Conservation (phyloP, 2,113 vertebrate species). For the Anarhynchus alexandrinus region DNA sequence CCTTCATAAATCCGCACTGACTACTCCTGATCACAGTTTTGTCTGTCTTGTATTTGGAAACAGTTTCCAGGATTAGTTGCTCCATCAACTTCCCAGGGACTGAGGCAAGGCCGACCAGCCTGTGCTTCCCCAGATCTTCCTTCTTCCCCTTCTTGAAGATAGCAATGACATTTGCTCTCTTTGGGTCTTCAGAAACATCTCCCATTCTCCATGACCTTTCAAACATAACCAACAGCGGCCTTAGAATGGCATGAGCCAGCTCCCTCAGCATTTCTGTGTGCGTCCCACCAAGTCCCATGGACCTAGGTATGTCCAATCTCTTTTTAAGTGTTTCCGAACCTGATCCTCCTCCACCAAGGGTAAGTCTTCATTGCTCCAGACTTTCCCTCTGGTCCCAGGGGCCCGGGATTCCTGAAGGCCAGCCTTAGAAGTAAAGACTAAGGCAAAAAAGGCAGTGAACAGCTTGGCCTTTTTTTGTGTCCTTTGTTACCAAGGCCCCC, state of each 20-base stretch:
- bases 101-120: not conserved
- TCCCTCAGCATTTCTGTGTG: not conserved
- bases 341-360: not conserved
- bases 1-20: not conserved
- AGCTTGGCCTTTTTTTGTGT: not conserved
- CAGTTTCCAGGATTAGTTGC: not conserved
- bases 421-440: not conserved
- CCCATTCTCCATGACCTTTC: not conserved
- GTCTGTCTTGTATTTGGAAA: not conserved
- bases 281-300: not conserved
- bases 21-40: not conserved
- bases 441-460: not conserved
- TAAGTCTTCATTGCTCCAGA: not conserved
- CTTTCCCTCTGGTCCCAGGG: not conserved
- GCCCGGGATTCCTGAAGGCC: not conserved
- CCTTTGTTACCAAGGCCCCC: not conserved
- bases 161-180: not conserved
- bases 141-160: not conserved
- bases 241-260: not conserved
- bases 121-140: not conserved
- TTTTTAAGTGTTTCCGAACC: not conserved
- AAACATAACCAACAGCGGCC: not conserved
- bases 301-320: not conserved
- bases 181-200: not conserved
- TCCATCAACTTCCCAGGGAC: not conserved